A percentile compares a stretch with the other conserved stretches of the same genome.
Conservation (phyloP, 2,113 vertebrate species). For the Solea senegalensis region DNA sequence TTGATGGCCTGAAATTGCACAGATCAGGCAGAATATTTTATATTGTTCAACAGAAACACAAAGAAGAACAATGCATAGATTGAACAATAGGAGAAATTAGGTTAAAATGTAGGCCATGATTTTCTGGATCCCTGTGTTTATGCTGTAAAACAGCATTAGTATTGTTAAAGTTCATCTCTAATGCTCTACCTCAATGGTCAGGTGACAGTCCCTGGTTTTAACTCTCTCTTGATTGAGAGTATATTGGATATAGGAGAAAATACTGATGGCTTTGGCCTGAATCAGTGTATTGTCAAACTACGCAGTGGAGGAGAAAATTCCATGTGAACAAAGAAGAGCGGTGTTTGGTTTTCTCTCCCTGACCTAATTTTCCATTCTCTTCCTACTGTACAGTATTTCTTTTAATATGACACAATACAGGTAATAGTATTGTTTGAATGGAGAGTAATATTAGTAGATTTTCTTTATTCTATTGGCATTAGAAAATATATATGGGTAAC, state of each 20-base stretch:
- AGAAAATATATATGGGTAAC: neutral
- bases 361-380: conserved; percentile 23
- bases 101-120: neutral
- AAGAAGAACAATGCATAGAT: neutral
- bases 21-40: neutral
- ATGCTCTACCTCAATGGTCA: neutral
- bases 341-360: conserved; percentile 18
- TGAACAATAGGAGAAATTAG: neutral
- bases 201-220: neutral
- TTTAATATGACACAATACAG: conserved; percentile 4
- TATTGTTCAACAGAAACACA: neutral
- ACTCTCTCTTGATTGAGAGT: no score
- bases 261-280: neutral
- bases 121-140: neutral
- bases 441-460: neutral
- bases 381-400: conserved; percentile 25
- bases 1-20: neutral
- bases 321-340: neutral
- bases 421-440: conserved; percentile 18
- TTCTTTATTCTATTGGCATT: neutral
- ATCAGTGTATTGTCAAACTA: conserved; percentile 7
- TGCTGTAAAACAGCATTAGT: neutral
- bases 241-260: neutral
- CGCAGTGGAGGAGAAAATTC: neutral
- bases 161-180: neutral